Evolutionary conservation across 2,113 vertebrate species (phyloP), one percentile per base, ranked within the genome.

Genomic region (Fukomys damarensis): DNA sequence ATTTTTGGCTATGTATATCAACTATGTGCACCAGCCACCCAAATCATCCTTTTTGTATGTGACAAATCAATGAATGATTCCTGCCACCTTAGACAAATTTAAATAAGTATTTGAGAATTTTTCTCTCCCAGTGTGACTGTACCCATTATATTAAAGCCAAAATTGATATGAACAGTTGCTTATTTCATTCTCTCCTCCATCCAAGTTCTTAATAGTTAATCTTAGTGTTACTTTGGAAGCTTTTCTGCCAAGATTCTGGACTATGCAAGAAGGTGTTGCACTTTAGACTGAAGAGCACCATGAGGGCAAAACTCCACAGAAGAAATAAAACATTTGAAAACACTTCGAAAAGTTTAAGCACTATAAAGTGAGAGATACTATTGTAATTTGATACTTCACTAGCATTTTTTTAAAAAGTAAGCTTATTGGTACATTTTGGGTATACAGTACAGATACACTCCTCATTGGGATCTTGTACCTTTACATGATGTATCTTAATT

Each of bases 401-500:
- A 46, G 81, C 80, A 54, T 72, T 5, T 89, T 96, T 91, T 54
- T n/a, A n/a, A n/a, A n/a, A n/a, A n/a, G n/a, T n/a, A n/a, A n/a
- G n/a, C n/a, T n/a, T n/a, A n/a, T n/a, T n/a, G n/a, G n/a, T n/a
- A n/a, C n/a, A n/a, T n/a, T n/a, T n/a, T n/a, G n/a, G n/a, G n/a
- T n/a, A n/a, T n/a, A n/a, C n/a, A n/a, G n/a, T n/a, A n/a, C n/a
- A n/a, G n/a, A n/a, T n/a, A n/a, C n/a, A n/a, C n/a, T n/a, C n/a
- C n/a, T n/a, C n/a, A n/a, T n/a, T n/a, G n/a, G n/a, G n/a, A n/a
- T n/a, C n/a, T n/a, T n/a, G n/a, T n/a, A n/a, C n/a, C n/a, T n/a
- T n/a, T n/a, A n/a, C n/a, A n/a, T n/a, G n/a, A n/a, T n/a, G n/a
- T n/a, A n/a, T n/a, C n/a, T n/a, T n/a, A n/a, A n/a, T n/a, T n/a